Percentiles rank a stretch among this genome's conserved stretches.
Evolutionary conservation across 2,888 invertebrate species (phyloP).

Genomic region (Leptinotarsa peninsularis): DNA sequence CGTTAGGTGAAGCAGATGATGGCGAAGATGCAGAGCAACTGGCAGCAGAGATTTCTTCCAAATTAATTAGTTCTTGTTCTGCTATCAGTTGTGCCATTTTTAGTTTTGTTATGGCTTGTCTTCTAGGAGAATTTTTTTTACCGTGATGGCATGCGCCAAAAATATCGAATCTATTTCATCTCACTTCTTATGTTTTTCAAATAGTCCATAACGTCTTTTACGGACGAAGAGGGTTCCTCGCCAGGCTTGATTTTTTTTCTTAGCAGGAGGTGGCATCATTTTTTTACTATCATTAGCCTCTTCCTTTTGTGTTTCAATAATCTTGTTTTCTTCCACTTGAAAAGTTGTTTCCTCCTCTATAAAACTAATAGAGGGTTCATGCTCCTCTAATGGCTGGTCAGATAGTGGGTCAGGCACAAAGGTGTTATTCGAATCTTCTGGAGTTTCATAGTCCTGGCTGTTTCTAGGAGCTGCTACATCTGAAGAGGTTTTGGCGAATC

Average conservation of each 20-base stretch:
- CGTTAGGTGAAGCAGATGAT: neutral
- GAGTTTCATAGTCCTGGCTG: neutral
- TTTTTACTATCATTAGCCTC: neutral
- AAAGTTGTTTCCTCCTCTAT: neutral
- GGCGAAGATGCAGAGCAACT: neutral
- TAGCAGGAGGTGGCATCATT: neutral
- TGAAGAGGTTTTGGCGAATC: conserved; percentile 31
- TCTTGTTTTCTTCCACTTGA: neutral
- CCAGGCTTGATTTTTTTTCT: neutral
- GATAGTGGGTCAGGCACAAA: neutral
- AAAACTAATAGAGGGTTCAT: neutral
- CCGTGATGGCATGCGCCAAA: neutral
- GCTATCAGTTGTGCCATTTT: neutral
- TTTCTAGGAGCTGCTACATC: conserved; percentile 15
- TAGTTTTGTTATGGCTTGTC: neutral
- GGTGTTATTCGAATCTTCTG: neutral
- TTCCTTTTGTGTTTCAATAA: neutral
- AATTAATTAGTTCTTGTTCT: neutral
- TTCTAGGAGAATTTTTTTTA: neutral
- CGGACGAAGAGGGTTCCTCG: neutral
- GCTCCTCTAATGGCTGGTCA: neutral
- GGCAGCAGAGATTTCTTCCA: neutral
- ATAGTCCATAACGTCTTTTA: neutral
- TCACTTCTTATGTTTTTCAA: neutral
- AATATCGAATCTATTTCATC: neutral